Evolutionary conservation across 2,113 vertebrate genomes (phyloP).

Genomic region (Sebastes fasciatus): DNA sequence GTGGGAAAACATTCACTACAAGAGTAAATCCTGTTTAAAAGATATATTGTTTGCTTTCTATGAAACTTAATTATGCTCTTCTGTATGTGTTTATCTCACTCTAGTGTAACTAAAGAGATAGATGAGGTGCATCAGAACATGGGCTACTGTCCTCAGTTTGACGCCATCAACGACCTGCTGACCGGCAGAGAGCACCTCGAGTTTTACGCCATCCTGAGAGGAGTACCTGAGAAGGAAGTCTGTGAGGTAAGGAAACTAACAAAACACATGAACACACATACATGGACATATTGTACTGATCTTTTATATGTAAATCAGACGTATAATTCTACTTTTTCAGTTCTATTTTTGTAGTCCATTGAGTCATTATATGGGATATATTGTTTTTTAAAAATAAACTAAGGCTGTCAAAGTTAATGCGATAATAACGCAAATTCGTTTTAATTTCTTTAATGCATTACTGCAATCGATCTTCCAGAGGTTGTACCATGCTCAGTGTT

Average conservation of each 20-base stretch:
- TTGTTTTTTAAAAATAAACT: too few relatives aligned
- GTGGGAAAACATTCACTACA: not conserved
- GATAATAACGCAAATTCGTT: too few relatives aligned
- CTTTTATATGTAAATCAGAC: not conserved
- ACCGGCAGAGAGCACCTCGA: slow-evolving; percentile 97
- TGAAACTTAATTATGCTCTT: not conserved
- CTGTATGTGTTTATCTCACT: slow-evolving; percentile 7
- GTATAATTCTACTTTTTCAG: not conserved
- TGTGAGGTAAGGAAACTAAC: slow-evolving; percentile 88
- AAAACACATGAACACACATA: not conserved
- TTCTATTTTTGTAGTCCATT: not conserved
- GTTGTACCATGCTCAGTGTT: too few relatives aligned
- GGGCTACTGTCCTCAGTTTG: slow-evolving; percentile 99
- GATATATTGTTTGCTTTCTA: not conserved
- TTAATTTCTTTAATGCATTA: too few relatives aligned
- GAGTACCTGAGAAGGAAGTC: slow-evolving; percentile 97
- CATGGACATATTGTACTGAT: not conserved
- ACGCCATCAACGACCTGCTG: slow-evolving; percentile 95
- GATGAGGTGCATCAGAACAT: slow-evolving; percentile 98
- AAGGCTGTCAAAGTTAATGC: too few relatives aligned
- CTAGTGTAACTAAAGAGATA: slow-evolving; percentile 91
- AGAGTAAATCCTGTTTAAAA: not conserved
- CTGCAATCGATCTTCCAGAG: too few relatives aligned
- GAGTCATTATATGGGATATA: not conserved
- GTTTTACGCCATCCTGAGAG: slow-evolving; percentile 96